Evolutionary conservation across 1,140 invertebrate species (phyloP), one percentile per base, ranked within the genome.

Genomic region (honey bee (Apis mellifera)): DNA sequence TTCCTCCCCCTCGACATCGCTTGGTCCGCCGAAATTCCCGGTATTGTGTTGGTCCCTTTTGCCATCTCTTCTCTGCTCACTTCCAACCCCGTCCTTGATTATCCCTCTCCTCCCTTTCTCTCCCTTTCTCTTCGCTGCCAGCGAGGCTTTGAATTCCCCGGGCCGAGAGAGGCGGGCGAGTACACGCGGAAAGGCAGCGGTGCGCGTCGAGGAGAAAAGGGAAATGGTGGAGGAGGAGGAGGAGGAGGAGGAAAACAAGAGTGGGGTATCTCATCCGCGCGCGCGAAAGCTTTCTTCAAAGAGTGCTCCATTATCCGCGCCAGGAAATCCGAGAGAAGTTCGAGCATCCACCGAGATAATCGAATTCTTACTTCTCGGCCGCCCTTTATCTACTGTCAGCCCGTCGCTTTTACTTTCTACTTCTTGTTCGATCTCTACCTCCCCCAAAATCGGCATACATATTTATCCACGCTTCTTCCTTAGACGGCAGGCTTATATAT

Each of bases 311-410:
- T 89, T 89, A 89, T 89, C 86, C 86, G 86, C 87, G 64, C 87
- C 86, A 89, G 87, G 86, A 88, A 88, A 89, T 88, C 86, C 87
- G 87, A 89, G 86, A 88, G 86, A 89, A 88, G 87, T 88, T 89
- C 84, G 86, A 88, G 86, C 87, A 88, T 89, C 84, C 87, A 78
- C 57, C 78, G 81, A 86, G 87, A 88, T 89, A 89, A 89, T 89
- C 86, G 87, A 89, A 89, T 88, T 89, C 86, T 89, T 88, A 89
- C 87, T 89, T 89, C 84, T 89, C 84, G 86, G 82, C 80, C 84
- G 86, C 84, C 80, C 84, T 88, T 88, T 88, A 88, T 88, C 86
- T 85, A 82, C 68, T 76, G 71, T 19, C 75, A 60, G 73, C 32
- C 23, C 84, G 65, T 62, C 85, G 68, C 64, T 70, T 73, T 50